phyloP scores from a whole-genome alignment of 2,113 vertebrate genomes.

The Semnopithecus entellus region DNA sequence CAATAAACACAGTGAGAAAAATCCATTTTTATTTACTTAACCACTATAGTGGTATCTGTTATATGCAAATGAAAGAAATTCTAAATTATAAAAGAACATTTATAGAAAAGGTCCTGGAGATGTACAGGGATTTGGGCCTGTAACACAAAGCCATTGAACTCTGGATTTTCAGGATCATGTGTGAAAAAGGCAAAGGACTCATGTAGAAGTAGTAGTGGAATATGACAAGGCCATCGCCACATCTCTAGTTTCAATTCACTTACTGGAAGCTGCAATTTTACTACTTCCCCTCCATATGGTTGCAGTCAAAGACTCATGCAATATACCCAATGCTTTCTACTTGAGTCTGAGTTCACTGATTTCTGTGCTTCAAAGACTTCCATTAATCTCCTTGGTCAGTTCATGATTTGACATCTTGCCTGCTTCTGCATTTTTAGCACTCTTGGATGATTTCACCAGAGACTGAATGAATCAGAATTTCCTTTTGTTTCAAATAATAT shows the following conservation, averaged over 20 bases:
- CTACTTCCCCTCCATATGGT: accelerated
- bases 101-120: not conserved
- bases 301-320: not conserved
- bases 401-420: not conserved
- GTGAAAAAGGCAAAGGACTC: not conserved
- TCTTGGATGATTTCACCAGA: not conserved
- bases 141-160: not conserved
- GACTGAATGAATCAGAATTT: not conserved
- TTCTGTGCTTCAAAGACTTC: not conserved
- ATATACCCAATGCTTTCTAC: not conserved
- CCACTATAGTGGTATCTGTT: not conserved
- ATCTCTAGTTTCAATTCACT: not conserved
- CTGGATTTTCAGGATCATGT: not conserved
- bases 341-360: not conserved
- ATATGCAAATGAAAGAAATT: not conserved
- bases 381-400: not conserved
- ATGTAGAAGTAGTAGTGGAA: not conserved
- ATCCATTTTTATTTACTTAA: not conserved
- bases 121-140: not conserved
- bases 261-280: not conserved
- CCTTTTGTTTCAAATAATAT: not conserved
- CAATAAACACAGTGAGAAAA: not conserved
- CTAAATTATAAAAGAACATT: not conserved
- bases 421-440: not conserved
- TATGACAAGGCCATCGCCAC: not conserved